A percentile compares a stretch with the other conserved stretches of the same genome.
Conservation (phyloP, 2,797 vertebrate genomes). For the Sebastes steindachneri region DNA sequence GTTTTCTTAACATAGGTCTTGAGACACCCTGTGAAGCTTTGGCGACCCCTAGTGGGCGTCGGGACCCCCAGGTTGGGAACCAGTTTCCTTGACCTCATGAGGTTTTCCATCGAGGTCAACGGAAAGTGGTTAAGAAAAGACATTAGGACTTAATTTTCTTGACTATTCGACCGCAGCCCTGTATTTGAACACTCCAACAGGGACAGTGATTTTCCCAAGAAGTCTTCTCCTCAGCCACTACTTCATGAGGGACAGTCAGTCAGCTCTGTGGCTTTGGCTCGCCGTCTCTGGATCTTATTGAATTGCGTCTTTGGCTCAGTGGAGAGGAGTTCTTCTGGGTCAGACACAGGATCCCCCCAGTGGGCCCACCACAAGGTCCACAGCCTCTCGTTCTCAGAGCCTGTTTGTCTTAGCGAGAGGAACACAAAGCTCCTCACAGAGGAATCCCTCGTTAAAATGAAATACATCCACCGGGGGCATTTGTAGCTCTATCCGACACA, state of each 20-base stretch:
- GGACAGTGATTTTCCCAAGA: not conserved
- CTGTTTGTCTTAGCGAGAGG: slow-evolving; percentile 75
- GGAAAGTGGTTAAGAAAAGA: not conserved
- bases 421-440: slow-evolving; percentile 56
- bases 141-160: not conserved
- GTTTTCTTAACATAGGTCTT: no score
- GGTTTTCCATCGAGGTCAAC: not conserved
- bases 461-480: slow-evolving; percentile 58
- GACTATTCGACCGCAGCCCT: not conserved
- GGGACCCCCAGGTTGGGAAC: no score
- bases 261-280: slow-evolving; percentile 50
- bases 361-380: slow-evolving; percentile 51
- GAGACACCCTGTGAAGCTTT: no score
- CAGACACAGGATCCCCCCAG: slow-evolving; percentile 64
- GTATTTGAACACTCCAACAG: not conserved
- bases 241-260: slow-evolving; percentile 19
- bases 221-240: not conserved
- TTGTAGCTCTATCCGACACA: slow-evolving; percentile 42
- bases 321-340: slow-evolving; percentile 54
- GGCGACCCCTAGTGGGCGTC: no score
- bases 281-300: slow-evolving; percentile 14
- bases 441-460: slow-evolving; percentile 67
- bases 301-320: slow-evolving; percentile 54
- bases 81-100: not conserved
- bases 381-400: slow-evolving; percentile 47